Evolutionary conservation across 2,113 vertebrate species (phyloP), one percentile per base, ranked within the genome.

Genomic region (Tapirus terrestris): DNA sequence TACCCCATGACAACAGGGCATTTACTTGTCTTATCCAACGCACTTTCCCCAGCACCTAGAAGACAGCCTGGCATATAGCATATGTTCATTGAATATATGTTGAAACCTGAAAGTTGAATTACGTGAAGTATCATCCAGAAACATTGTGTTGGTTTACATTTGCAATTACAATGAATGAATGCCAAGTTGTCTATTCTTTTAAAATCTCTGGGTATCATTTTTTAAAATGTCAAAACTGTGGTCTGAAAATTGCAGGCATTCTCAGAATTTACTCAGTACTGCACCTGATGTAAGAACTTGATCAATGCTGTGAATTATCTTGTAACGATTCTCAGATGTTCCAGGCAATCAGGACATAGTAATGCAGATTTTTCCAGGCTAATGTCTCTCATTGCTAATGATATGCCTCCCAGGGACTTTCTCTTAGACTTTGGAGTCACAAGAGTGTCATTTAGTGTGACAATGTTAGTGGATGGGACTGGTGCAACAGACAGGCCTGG

Each of bases 301-400:
- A 89, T 73, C 31, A n/a, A 48, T 45, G 31, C 63, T 86, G 31
- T 39, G 36, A 65, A 79, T 65, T 85, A 79, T 79, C 45, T 12
- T 80, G n/a, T 58, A 56, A 80, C 79, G 72, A 45, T 90, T 72
- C 39, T 90, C 23, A 85, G 91, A 72, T 96, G 70, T 61, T 85
- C 45, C 53, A 43, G 86, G 63, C 79, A 90, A 70, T 73, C 45
- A 58, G 33, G 56, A 58, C 25, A 48, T 2, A 61, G 80, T 65
- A 79, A 29, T 73, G 70, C 36, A 16, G 25, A 21, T 58, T 89
- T 33, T 63, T 20, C 56, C 17, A 36, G 86, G 45, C 45, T 90
- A 73, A 48, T 73, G 45, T 65, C 45, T 94, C 65, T 85, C 43
- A 14, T 16, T 45, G 43, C 56, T 48, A 79, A 80, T 48, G 36